phyloP scores from a whole-genome alignment of 2,113 vertebrate genomes.

The Eubucco bourcierii region DNA sequence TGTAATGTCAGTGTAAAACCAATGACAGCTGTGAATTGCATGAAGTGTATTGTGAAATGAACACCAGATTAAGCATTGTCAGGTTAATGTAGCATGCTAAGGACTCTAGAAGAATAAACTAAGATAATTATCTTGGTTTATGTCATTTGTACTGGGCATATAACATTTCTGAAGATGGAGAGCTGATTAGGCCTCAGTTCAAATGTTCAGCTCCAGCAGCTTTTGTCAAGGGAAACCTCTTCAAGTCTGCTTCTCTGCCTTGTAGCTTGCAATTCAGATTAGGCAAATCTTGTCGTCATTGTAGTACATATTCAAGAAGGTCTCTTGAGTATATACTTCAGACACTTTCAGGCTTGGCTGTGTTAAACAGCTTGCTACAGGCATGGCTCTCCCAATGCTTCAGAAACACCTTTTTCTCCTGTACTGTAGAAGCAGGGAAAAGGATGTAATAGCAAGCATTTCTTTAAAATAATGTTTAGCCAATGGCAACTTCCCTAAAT shows the following conservation, averaged over 20 bases:
- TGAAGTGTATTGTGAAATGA: slow-evolving; percentile 82
- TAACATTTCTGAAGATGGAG: slow-evolving; percentile 46
- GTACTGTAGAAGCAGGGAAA: slow-evolving; percentile 7
- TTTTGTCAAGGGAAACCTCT: not conserved
- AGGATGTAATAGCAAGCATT: not conserved
- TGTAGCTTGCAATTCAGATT: not conserved
- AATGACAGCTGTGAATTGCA: slow-evolving; percentile 82
- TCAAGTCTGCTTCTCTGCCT: not conserved
- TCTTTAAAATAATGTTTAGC: slow-evolving; percentile 31
- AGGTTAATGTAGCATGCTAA: slow-evolving; percentile 87
- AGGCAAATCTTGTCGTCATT: not conserved
- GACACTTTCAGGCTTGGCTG: not conserved
- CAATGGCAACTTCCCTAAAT: not conserved
- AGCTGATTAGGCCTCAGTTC: slow-evolving; percentile 18
- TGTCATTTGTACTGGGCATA: slow-evolving; percentile 73
- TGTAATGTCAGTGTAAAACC: slow-evolving; percentile 78
- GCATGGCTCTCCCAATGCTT: not conserved
- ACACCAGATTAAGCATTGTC: slow-evolving; percentile 80
- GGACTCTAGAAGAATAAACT: slow-evolving; percentile 83
- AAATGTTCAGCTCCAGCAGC: not conserved
- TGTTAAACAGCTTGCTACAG: not conserved
- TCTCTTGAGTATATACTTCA: not conserved
- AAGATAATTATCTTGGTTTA: slow-evolving; percentile 75
- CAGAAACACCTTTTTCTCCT: not conserved
- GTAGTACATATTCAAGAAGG: not conserved